Base-by-base conservation (phyloP, 1,140 invertebrate species). In the Gryon sp. region DNA sequence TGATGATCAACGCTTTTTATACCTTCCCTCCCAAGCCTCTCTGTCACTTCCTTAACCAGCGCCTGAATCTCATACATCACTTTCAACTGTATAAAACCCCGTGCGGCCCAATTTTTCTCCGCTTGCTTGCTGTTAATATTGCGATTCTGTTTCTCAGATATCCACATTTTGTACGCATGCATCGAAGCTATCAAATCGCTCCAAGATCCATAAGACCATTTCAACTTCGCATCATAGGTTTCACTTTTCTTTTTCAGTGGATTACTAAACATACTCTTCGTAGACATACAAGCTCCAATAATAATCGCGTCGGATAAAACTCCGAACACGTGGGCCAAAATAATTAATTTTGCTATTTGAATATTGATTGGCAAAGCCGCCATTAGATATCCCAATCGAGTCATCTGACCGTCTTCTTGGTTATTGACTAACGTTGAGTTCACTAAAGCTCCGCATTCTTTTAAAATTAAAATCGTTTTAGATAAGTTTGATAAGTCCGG, bases 281-380 rank as follows among this genome's bases (percentile, higher is more conserved):
- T 89, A 1, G 93, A 93, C 87, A 98, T 90, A 6, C 94, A 93
- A 63, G 95, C 95, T 72, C 95, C 96, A 83, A 99, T 98, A 48
- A 97, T 94, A 22, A 99, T 92, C 5, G 93, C 89, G 69, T 98
- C 97, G 16, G 95, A 92, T 0, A 98, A 84, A 26, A 95, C 91
- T 53, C 94, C 95, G 82, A 96, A 98, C 9, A 95, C 92, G 84
- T 97, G 92, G 0, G 97, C 97, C 0, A 99, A 87, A 30, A 97
- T 89, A 28, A 99, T 95, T 0, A 99, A 87, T 82, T 97, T 97
- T 6, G 94, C 91, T 2, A 97, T 82, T 30, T 91, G 90, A 7
- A 97, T 92, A 82, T 98, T 95, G 0, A 99, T 79, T 0, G 97
- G 97, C 26, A 99, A 87, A 36, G 86, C 85, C 0, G 94, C 92